Evolutionary conservation across 2,797 vertebrate genomes (phyloP), one percentile per base, ranked within the genome.

Genomic region (Spinus olivaceus): DNA sequence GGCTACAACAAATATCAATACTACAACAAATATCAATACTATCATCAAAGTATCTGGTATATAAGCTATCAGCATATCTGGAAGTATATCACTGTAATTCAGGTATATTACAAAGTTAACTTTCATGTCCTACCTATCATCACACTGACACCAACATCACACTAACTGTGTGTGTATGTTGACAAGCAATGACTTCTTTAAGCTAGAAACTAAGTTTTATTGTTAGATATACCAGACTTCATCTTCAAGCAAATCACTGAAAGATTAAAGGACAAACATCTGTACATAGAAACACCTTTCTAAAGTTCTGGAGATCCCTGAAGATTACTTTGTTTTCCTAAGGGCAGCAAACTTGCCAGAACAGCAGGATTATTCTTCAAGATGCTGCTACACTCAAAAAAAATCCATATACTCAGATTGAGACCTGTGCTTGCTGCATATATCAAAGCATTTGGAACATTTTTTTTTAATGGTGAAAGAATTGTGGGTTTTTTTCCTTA

Each of bases 401-500:
- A 83, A 63, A n/a, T 39, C 30, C 27, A 17, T 12, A 65, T 16
- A 24, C 25, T 81, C 63, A 54, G 28, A n/a, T n/a, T 24, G 30
- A 50, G 44, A 89, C 8, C 13, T 27, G 11, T 64, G 67, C 50
- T 67, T 42, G 16, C 17, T 81, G 60, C 44, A 37, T 5, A 7
- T 9, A 10, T 53, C 41, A 27, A 63, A 89, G 32, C 41, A 82
- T 19, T 59, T 54, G 39, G 15, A 81, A 70, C 4, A 6, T 30
- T 82, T 89, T 54, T 66, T 19, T 2, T 19, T 14, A 50, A 49
- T 3, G 2, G 28, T 73, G 16, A 66, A 78, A 33, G 19, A 83
- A 33, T 8, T 61, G 8, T 14, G 3, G 0, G 0, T 7, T 13
- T 57, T 57, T 46, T 82, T 32, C 10, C 14, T 50, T 66, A 32